Base-by-base conservation (phyloP, 2,888 invertebrate species). In the Epistrophe grossulariae region DNA sequence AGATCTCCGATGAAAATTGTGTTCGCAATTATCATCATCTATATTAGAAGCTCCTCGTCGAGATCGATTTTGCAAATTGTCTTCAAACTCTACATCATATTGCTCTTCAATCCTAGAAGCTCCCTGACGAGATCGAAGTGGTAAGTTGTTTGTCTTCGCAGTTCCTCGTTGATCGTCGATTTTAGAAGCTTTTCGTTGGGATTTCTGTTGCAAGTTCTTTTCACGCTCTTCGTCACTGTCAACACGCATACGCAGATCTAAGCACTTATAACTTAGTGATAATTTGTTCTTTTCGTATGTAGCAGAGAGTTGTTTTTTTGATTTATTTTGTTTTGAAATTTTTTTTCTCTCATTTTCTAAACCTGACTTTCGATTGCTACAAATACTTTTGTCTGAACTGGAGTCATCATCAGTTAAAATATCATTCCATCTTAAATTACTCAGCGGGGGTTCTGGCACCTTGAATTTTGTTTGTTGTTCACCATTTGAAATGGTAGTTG, bases 341-440 rank as follows among this genome's bases (percentile, higher is more conserved):
- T 40, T 62, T 8, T 7, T 43, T 24, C 15, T 24, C 13, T 62
- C 15, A 40, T 24, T 28, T 43, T 43, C n/a, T 5, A 10, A 19
- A 62, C 0, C 4, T 10, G 7, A 4, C 3, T 5, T 48, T 17
- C 11, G 28, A 19, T 7, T 17, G 9, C 15, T 59, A 7, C 10
- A 10, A 13, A 43, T n/a, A 38, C 19, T 68, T 2, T 13, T 17
- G 11, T 68, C 48, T 8, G 68, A 24, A 38, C 19, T 38, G 8
- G 68, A 68, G 0, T 17, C 35, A 38, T 68, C 68, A 9, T 68
- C 68, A 35, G 68, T 68, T 19, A 50, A 38, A 5, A 68, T 68
- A 24, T 50, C 68, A 19, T 68, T 19, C 68, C 68, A 68, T 38
- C 35, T 68, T 50, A 68, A 38, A 19, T 10, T 31, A 24, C 0